phyloP scores from a whole-genome alignment of 2,113 vertebrate species.

The Oxyruncus cristatus region DNA sequence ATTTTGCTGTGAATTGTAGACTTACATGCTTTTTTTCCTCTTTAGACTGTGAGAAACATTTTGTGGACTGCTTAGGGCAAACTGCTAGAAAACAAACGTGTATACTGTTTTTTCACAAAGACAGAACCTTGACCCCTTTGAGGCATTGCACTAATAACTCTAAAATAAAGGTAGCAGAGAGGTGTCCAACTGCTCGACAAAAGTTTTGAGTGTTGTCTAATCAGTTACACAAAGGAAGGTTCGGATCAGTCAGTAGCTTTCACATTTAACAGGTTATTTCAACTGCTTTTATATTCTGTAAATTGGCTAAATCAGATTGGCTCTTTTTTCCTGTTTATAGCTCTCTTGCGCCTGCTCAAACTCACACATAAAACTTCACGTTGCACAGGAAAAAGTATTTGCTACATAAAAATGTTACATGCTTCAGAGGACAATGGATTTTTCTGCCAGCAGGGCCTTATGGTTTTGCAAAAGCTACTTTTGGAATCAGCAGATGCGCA shows the following conservation, averaged over 20 bases:
- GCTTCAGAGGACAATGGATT: not conserved
- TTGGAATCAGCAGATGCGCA: not conserved
- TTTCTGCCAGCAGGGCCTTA: not conserved
- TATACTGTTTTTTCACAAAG: not conserved
- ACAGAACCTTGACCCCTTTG: not conserved
- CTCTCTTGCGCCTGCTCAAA: not conserved
- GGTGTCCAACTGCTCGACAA: not conserved
- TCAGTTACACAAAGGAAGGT: not conserved
- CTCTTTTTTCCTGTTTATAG: not conserved
- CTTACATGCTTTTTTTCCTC: not conserved
- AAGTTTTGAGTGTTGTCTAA: not conserved
- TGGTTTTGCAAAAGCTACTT: not conserved
- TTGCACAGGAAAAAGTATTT: not conserved
- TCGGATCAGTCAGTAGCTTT: not conserved
- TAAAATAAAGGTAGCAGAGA: not conserved
- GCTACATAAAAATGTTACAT: not conserved
- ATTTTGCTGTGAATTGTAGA: not conserved
- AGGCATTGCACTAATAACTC: not conserved
- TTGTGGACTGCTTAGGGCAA: not conserved
- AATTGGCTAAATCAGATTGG: not conserved
- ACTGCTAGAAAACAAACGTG: not conserved
- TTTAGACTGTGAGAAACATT: not conserved
- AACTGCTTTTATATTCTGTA: not conserved
- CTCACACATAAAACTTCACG: not conserved
- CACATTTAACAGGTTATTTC: not conserved